Conservation (phyloP, 2,888 invertebrate genomes). For the Scaptomyza caliginosa region DNA sequence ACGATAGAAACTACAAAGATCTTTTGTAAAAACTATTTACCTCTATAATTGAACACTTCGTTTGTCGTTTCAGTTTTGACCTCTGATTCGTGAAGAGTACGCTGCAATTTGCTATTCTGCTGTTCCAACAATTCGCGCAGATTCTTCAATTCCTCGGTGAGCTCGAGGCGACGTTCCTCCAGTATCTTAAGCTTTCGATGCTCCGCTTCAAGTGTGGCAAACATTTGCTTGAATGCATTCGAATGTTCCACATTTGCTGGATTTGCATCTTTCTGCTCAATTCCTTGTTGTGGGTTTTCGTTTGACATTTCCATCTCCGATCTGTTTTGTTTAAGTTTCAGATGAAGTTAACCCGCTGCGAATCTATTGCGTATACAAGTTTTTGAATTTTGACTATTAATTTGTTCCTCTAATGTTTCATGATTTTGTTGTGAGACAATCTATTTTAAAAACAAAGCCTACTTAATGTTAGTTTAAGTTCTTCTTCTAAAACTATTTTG, state of each 20-base stretch:
- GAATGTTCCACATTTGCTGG: neutral
- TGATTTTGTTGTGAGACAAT: neutral
- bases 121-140: constrained; percentile 24
- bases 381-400: constrained; percentile 9
- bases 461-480: neutral
- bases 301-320: constrained; percentile 1
- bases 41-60: neutral
- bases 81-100: neutral
- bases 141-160: constrained; percentile 40
- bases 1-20: too few relatives aligned
- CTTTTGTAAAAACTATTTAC: neutral
- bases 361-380: neutral
- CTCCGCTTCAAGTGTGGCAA: constrained; percentile 47
- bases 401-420: neutral
- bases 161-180: constrained; percentile 37
- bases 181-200: constrained; percentile 39
- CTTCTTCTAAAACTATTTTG: neutral
- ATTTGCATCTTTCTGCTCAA: neutral
- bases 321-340: neutral
- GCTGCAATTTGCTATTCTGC: constrained; percentile 28
- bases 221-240: constrained; percentile 27
- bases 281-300: constrained; percentile 5
- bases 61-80: neutral
- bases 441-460: neutral
- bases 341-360: too few relatives aligned